Evolutionary conservation across 1,140 invertebrate species (phyloP).

Genomic region (Pygmarrhopalites habei): DNA sequence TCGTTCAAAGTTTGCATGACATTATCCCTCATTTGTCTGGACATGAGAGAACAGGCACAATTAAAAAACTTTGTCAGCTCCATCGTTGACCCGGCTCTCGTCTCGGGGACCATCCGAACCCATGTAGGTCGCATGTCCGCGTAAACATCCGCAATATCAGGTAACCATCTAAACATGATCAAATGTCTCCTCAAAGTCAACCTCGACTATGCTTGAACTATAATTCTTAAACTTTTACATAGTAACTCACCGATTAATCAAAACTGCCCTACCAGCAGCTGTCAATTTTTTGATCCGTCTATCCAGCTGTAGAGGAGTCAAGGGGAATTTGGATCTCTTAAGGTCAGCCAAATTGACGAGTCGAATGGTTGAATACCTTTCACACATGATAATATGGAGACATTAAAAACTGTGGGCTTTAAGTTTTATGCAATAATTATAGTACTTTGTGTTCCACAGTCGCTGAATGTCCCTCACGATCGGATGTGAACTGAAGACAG

Average conservation of each 20-base stretch:
- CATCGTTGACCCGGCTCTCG: conserved; percentile 49
- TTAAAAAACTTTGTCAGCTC: conserved; percentile 60
- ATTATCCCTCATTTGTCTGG: conserved; percentile 64
- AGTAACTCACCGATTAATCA: background rate
- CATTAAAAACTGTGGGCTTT: background rate
- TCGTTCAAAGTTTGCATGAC: conserved; percentile 70
- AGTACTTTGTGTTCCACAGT: conserved; percentile 55
- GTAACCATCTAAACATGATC: conserved; percentile 57
- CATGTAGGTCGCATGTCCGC: conserved; percentile 56
- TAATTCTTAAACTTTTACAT: background rate
- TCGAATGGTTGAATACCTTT: background rate
- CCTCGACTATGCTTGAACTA: too few relatives aligned
- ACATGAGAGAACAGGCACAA: conserved; percentile 69
- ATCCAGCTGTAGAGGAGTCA: conserved; percentile 55
- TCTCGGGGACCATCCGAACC: conserved; percentile 59
- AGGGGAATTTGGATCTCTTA: conserved; percentile 46
- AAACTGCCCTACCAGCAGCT: conserved; percentile 42
- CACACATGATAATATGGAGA: background rate
- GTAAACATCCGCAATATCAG: conserved; percentile 66
- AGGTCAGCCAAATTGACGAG: background rate
- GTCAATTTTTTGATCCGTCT: conserved; percentile 55
- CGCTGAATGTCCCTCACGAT: conserved; percentile 58
- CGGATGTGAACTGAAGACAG: conserved; percentile 62
- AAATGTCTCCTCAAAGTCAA: conserved; percentile 29
- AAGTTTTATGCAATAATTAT: too few relatives aligned